Base-by-base conservation (phyloP, 92 coral and sea anemone genomes). In the Paramuricea clavata region DNA sequence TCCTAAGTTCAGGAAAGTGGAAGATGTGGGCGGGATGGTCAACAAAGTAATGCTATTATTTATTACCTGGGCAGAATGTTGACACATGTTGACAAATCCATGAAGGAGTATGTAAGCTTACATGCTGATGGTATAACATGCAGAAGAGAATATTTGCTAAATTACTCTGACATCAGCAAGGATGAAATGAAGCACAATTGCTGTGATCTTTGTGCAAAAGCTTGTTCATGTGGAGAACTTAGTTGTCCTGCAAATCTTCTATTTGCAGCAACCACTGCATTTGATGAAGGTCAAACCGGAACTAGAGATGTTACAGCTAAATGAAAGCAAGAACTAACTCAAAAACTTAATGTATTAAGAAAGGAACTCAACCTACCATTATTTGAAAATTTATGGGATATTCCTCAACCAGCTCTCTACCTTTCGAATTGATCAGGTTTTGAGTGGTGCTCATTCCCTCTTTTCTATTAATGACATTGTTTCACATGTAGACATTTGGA, bases 1-100 rank as follows among this genome's bases (percentile, higher is more conserved):
- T 69, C 85, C 10, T 86, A 76, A 26, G 64, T 77, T 10, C 89
- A 86, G 25, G 89, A 86, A 64, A 30, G 76, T 23, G 89, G 85
- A 23, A 39, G 87, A 83, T 69, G 78, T 83, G 87, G 80, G 47
- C 76, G 80, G 41, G 64, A 83, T 26, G 87, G 89, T 47, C 43
- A 67, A 16, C 89, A 67, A 31, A 85, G 89, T 76, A 75, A 76
- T 62, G 89, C 82, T 15, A 22, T 85, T 57, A 59, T 85, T 57
- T 76, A 74, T 34, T 85, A 42, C 50, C 69, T 74, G 56, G 76
- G 89, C 42, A 49, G 81, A 76, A 76, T 72, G 84, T 75, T 85
- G 74, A 52, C 81, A 16, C 84, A 75, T 85, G 88, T 85, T 31
- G 88, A 74, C 69, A 85, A 85, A 70, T 59, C 60, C 35, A 74